Conservation (phyloP, 2,113 vertebrate genomes). For the Corvus cornix region DNA sequence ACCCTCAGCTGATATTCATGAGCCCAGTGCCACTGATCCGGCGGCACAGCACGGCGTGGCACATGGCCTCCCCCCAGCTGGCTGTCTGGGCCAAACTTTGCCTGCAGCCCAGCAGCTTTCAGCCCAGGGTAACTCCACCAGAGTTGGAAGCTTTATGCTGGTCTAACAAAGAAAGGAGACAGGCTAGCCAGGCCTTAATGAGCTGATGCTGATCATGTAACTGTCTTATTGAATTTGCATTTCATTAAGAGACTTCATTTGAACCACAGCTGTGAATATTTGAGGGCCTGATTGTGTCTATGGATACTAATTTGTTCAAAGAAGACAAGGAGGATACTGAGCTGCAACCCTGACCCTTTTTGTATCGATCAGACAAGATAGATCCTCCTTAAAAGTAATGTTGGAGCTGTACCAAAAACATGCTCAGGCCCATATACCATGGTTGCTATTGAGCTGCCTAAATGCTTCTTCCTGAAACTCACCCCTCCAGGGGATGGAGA, state of each 20-base stretch:
- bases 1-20: background rate
- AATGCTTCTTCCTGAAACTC: background rate
- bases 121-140: slow-evolving; percentile 12
- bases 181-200: slow-evolving; percentile 48
- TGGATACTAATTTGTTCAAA: slow-evolving; percentile 65
- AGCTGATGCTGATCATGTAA: slow-evolving; percentile 70
- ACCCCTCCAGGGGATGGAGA: background rate
- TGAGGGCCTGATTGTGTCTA: slow-evolving; percentile 58
- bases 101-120: background rate
- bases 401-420: background rate
- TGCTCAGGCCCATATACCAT: background rate
- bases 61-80: background rate
- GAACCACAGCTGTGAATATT: slow-evolving; percentile 68
- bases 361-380: background rate
- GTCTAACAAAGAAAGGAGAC: slow-evolving; percentile 55
- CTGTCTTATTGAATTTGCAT: slow-evolving; percentile 70
- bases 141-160: slow-evolving; percentile 21
- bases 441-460: background rate
- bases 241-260: slow-evolving; percentile 69
- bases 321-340: slow-evolving; percentile 43
- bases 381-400: slow-evolving; percentile 13
- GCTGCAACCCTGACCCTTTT: slow-evolving; percentile 31
- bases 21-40: background rate
- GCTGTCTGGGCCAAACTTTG: background rate
- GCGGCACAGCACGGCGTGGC: accelerated